Conservation (phyloP, 2,113 vertebrate genomes). For the Oncorhynchus mykiss region DNA sequence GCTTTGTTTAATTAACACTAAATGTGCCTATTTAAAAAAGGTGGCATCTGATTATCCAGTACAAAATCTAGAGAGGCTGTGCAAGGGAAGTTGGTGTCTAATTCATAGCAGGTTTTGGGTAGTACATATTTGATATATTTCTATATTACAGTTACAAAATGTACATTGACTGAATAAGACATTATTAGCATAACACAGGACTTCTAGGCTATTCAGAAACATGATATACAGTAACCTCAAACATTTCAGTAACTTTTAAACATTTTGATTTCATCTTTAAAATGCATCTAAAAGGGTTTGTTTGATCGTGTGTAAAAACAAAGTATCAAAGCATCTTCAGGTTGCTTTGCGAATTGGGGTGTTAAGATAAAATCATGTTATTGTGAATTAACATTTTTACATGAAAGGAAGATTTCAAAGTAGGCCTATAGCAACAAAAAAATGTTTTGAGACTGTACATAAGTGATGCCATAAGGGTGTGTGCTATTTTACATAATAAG, state of each 20-base stretch:
- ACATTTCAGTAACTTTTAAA: conserved; percentile 32
- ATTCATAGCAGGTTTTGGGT: conserved; percentile 45
- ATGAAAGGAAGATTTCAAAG: neutral
- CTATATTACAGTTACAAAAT: conserved; percentile 62
- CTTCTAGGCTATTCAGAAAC: conserved; percentile 36
- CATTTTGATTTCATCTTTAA: conserved; percentile 27
- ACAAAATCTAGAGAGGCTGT: conserved; percentile 41
- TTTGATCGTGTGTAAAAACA: conserved; percentile 36
- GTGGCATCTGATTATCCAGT: conserved; percentile 30
- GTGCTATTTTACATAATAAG: neutral
- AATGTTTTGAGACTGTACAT: neutral
- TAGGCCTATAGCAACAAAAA: neutral
- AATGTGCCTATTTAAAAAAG: conserved; percentile 26
- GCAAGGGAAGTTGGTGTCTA: conserved; percentile 37
- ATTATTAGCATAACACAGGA: conserved; percentile 47
- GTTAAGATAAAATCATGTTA: neutral
- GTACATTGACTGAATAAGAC: conserved; percentile 14
- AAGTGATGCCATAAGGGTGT: neutral
- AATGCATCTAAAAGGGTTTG: conserved; percentile 44
- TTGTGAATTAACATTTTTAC: neutral
- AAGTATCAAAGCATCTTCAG: conserved; percentile 40
- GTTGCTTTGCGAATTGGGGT: conserved; percentile 11
- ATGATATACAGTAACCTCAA: conserved; percentile 23
- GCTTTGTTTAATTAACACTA: conserved; percentile 36
- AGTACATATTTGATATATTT: conserved; percentile 63